Evolutionary conservation across 2,888 invertebrate species (phyloP).

Genomic region (Parnassius orleans): DNA sequence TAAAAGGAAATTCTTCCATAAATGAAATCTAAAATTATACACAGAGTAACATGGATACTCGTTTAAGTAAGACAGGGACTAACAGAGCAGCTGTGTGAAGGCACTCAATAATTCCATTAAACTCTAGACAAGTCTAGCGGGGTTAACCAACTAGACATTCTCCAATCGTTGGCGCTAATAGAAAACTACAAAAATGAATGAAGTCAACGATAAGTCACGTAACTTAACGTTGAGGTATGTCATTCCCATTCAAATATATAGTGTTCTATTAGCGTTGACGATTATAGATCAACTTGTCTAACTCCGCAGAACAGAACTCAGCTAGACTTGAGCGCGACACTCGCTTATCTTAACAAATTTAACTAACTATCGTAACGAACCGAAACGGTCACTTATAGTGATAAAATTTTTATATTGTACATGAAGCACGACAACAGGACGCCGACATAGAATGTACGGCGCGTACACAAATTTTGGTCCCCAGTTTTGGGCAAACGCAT

Average conservation of each 20-base stretch:
- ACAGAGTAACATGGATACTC: constrained; percentile 44
- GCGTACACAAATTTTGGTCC: constrained; percentile 72
- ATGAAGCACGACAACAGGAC: constrained; percentile 57
- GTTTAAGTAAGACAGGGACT: constrained; percentile 36
- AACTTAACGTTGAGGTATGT: no score
- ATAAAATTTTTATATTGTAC: constrained; percentile 65
- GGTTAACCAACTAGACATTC: no score
- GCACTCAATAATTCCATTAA: constrained; percentile 42
- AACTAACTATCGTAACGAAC: constrained; percentile 66
- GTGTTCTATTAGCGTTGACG: no score
- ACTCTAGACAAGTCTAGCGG: constrained; percentile 30
- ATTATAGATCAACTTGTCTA: no score
- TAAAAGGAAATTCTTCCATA: constrained; percentile 49
- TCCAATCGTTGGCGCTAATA: no score
- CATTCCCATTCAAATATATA: no score
- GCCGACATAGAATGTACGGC: constrained; percentile 52
- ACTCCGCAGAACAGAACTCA: constrained; percentile 37
- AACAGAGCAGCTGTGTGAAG: constrained; percentile 40
- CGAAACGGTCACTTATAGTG: constrained; percentile 66
- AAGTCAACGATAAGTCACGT: no score
- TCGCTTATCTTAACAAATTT: constrained; percentile 55
- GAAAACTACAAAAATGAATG: no score
- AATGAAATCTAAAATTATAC: constrained; percentile 45
- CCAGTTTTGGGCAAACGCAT: constrained; percentile 48
- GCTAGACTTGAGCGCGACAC: constrained; percentile 65